phyloP scores from a whole-genome alignment of 2,888 invertebrate genomes.

The Hedya salicella region DNA sequence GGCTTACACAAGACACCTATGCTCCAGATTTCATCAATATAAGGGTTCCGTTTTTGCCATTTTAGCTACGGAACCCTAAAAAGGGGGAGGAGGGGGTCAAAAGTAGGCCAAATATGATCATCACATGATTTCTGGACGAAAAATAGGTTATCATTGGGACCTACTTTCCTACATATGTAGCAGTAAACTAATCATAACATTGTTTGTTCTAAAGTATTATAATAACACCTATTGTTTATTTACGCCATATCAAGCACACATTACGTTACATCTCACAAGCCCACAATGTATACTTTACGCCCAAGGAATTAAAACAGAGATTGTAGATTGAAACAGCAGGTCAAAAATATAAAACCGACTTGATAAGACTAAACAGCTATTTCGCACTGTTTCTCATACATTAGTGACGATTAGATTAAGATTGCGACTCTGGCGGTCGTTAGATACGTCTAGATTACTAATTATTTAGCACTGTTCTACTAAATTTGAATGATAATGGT shows the following conservation, averaged over 20 bases:
- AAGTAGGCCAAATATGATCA: too few relatives aligned
- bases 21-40: too few relatives aligned
- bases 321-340: neutral
- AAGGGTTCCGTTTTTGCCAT: too few relatives aligned
- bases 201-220: slow-evolving; percentile 2
- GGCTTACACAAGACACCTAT: too few relatives aligned
- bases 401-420: slow-evolving; percentile 7
- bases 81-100: too few relatives aligned
- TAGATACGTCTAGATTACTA: slow-evolving; percentile 16
- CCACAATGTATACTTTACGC: neutral
- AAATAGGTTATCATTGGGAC: neutral
- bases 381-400: slow-evolving; percentile 6
- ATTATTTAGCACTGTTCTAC: slow-evolving; percentile 22
- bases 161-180: neutral
- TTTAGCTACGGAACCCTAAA: too few relatives aligned
- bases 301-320: neutral
- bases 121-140: too few relatives aligned
- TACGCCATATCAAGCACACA: neutral
- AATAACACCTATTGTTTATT: neutral
- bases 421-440: neutral
- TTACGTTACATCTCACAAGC: neutral
- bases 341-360: slow-evolving; percentile 8
- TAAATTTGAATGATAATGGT: neutral
- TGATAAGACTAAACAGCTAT: slow-evolving; percentile 9
- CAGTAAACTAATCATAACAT: neutral